These are phyloP conservation scores for Heliothis peltigera DNA, from an alignment of 2,888 invertebrate genomes.

Conservation along the genomic window DNA sequence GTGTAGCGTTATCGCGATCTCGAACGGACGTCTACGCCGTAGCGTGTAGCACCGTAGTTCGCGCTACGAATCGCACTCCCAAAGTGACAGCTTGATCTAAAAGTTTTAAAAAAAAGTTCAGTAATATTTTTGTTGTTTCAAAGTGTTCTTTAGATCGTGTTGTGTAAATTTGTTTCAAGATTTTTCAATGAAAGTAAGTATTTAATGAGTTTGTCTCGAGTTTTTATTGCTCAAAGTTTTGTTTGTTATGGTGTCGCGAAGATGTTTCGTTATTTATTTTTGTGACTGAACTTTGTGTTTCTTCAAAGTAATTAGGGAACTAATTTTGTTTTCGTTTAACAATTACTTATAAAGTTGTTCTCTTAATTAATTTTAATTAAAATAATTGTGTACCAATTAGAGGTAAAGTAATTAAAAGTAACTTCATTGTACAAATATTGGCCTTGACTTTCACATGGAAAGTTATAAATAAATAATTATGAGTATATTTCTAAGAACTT, in stretches of 20 bases:
- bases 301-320: not conserved
- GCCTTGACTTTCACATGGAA: too few species aligned
- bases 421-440: too few species aligned
- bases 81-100: slow-evolving; percentile 46
- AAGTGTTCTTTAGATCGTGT: slow-evolving; percentile 48
- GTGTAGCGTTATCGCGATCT: slow-evolving; percentile 72
- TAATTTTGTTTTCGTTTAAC: slow-evolving; percentile 1
- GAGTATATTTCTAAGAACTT: too few species aligned
- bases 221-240: slow-evolving; percentile 50
- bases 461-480: too few species aligned
- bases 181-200: slow-evolving; percentile 52
- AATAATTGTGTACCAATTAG: not conserved
- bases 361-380: not conserved
- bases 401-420: not conserved
- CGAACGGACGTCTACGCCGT: slow-evolving; percentile 76
- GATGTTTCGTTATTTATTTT: slow-evolving; percentile 35
- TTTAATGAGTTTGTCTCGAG: slow-evolving; percentile 32
- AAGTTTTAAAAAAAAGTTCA: slow-evolving; percentile 18
- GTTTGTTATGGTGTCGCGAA: slow-evolving; percentile 37
- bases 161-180: slow-evolving; percentile 43
- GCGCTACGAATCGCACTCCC: slow-evolving; percentile 45
- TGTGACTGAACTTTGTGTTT: slow-evolving; percentile 19
- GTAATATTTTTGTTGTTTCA: slow-evolving; percentile 19
- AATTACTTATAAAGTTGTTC: not conserved
- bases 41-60: slow-evolving; percentile 61